A percentile compares a stretch with the other conserved stretches of the same genome.
Conservation (phyloP, 1,140 invertebrate species). For the Drosophila nannoptera region DNA sequence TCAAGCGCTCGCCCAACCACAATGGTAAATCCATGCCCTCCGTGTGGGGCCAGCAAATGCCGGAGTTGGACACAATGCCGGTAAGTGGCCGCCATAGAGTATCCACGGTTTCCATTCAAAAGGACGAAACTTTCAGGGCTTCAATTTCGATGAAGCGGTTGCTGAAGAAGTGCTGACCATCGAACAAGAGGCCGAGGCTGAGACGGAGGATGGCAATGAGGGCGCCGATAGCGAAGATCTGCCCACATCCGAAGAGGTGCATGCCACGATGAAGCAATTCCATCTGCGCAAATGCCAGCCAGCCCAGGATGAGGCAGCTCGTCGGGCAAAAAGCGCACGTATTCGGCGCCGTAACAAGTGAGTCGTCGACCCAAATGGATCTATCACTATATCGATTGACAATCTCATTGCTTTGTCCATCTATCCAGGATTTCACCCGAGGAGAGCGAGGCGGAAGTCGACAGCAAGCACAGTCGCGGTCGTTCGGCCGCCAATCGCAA, state of each 20-base stretch:
- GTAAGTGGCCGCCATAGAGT: conserved; percentile 25
- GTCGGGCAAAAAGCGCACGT: conserved; percentile 68
- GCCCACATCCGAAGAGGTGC: conserved; percentile 72
- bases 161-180: conserved; percentile 71
- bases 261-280: conserved; percentile 77
- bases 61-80: conserved; percentile 48
- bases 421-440: conserved; percentile 59
- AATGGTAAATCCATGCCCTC: conserved; percentile 61
- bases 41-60: conserved; percentile 62
- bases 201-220: conserved; percentile 70
- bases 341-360: conserved; percentile 72
- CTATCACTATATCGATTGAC: background rate
- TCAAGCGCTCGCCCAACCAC: conserved; percentile 56
- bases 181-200: conserved; percentile 73
- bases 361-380: conserved; percentile 5
- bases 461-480: conserved; percentile 30
- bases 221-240: conserved; percentile 65
- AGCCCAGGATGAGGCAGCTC: conserved; percentile 66
- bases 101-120: too few species aligned
- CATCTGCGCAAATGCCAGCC: conserved; percentile 75
- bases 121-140: conserved; percentile 29
- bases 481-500: conserved; percentile 68
- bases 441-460: conserved; percentile 43
- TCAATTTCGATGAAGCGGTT: conserved; percentile 66
- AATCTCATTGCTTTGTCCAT: background rate